phyloP scores from a whole-genome alignment of 2,797 vertebrate genomes.

The Notoglanidium macrostoma region DNA sequence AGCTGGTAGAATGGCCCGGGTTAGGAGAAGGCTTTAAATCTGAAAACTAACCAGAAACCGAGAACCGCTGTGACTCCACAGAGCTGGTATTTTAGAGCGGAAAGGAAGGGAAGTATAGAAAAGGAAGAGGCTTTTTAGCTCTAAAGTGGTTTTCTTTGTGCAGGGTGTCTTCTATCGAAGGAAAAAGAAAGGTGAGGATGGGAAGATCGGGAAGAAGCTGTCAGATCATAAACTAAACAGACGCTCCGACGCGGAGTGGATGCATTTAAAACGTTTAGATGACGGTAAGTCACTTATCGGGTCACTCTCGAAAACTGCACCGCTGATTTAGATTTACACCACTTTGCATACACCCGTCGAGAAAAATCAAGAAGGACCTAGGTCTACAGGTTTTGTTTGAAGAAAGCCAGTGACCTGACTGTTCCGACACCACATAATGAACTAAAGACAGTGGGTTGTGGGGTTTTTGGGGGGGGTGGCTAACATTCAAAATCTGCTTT shows the following conservation, averaged over 20 bases:
- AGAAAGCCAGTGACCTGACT: neutral
- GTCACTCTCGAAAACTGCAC: neutral
- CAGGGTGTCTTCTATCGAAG: conserved; percentile 75
- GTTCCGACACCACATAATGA: neutral
- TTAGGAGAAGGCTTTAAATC: neutral
- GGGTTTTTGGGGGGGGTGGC: neutral
- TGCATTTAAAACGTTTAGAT: conserved; percentile 88
- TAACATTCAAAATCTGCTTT: neutral
- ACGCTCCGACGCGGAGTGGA: conserved; percentile 91
- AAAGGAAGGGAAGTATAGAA: neutral
- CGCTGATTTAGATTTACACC: neutral
- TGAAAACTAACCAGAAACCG: neutral
- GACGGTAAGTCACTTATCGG: conserved; percentile 65
- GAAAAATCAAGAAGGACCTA: neutral
- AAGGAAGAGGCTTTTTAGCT: neutral
- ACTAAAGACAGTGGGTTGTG: no score
- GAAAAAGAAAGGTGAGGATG: conserved; percentile 77
- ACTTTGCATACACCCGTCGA: neutral
- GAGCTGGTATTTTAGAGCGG: neutral
- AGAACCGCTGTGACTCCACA: neutral
- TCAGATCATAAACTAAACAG: conserved; percentile 93
- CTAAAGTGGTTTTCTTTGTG: conserved; percentile 15
- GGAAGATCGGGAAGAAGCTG: conserved; percentile 87
- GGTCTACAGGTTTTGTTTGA: neutral
- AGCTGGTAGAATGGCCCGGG: neutral